Base-by-base conservation (phyloP, 2,888 invertebrate species). In the Orthosia incerta region DNA sequence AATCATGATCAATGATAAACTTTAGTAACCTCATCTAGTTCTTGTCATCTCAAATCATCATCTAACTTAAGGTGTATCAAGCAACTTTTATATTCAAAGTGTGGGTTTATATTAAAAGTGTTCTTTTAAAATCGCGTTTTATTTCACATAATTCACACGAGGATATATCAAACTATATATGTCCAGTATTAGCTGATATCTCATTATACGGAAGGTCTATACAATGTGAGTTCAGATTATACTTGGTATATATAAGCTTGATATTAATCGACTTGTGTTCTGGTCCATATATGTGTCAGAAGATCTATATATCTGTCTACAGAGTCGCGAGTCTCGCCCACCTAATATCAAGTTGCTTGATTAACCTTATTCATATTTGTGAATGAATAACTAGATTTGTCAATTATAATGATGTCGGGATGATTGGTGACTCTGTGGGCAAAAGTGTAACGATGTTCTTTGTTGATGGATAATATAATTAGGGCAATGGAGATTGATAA, bases 81-180 rank as follows among this genome's bases (percentile, higher is more conserved):
- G 96, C 96, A 96, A 96, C 95, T 91, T 89, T 84, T 87, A 83
- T 86, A 84, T 86, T 72, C 85, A 83, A 56, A 85, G 91, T 94
- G 95, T 95, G 95, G 95, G 95, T 92, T 93, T 92, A 89, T 76
- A 95, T 95, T 95, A 95, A 95, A 94, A 80, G 79, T 89, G 74
- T 91, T 91, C 87, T 87, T 86, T 82, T 74, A 86, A 85, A 78
- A 78, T 79, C 91, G 93, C 90, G 93, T 96, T 96, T 96, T 93
- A 95, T 95, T 95, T 94, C 79, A 74, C 4, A 78, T 81, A 82
- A 56, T 75, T 48, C 39, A 15, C 55, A 26, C 26, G 39, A 65
- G 18, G n/a, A 50, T 45, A 16, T 67, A 50, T 20, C 9, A 16
- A 16, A 20, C 56, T 50, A 46, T n/a, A 39, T 0, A n/a, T 26